Percentiles rank a stretch among this genome's conserved stretches.
These are phyloP conservation scores for Lytechinus pictus DNA, from an alignment of 35 echinoderm and acorn worm genomes.

Conservation along the genomic window DNA sequence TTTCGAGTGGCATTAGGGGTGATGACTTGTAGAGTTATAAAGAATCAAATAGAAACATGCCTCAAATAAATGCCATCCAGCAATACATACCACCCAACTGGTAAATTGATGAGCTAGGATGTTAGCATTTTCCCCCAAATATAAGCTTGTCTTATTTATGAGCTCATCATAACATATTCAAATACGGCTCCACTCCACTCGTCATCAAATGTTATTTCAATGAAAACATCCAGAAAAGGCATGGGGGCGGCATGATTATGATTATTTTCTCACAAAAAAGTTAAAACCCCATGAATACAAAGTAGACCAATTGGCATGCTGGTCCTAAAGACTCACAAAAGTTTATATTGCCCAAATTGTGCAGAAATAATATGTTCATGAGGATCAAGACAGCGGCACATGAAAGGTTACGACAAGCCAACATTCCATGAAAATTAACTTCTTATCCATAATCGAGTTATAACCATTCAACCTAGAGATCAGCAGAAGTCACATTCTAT, in stretches of 20 bases:
- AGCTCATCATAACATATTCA: neutral
- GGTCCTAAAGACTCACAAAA: neutral
- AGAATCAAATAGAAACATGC: neutral
- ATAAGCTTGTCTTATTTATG: neutral
- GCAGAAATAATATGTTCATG: neutral
- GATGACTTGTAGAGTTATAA: neutral
- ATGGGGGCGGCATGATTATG: neutral
- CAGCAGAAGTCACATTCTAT: neutral
- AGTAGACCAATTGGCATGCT: neutral
- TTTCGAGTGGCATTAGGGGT: neutral
- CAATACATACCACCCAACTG: neutral
- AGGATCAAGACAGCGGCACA: neutral
- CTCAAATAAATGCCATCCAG: neutral
- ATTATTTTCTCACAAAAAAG: neutral
- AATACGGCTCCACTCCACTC: neutral
- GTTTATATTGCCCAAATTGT: constrained; percentile 12
- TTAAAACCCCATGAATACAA: neutral
- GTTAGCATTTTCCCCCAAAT: neutral
- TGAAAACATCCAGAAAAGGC: neutral
- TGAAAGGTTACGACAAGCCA: neutral
- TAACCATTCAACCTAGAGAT: neutral
- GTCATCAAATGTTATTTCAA: neutral
- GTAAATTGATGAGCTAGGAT: neutral
- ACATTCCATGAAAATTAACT: neutral
- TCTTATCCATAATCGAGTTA: neutral